Evolutionary conservation across 37 sponge, comb jelly and placozoan species (phyloP).

Genomic region (Dysidea cf. avara): DNA sequence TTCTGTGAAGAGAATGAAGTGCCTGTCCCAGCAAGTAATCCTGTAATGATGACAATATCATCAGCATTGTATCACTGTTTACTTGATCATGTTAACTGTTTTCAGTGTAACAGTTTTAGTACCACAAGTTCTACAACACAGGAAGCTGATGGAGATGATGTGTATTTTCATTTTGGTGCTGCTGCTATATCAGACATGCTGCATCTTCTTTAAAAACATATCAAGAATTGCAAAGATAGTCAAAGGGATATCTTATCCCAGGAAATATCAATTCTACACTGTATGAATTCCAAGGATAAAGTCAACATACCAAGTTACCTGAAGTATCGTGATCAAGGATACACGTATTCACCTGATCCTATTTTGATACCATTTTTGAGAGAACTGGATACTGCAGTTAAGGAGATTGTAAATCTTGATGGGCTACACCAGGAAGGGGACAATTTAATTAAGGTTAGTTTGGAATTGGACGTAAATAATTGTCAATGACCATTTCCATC

Average conservation of each 20-base stretch:
- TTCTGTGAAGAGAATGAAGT: neutral
- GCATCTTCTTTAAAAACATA: neutral
- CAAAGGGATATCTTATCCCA: slow-evolving; percentile 2
- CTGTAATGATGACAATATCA: slow-evolving; percentile 10
- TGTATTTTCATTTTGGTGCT: slow-evolving; percentile 18
- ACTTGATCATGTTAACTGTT: neutral
- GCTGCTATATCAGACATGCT: slow-evolving; percentile 18
- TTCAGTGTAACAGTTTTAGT: too few species aligned
- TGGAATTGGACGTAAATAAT: too few species aligned
- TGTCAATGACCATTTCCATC: too few species aligned
- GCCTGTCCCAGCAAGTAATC: neutral
- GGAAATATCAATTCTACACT: slow-evolving; percentile 11
- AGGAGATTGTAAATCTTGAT: neutral
- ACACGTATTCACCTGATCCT: slow-evolving; percentile 20
- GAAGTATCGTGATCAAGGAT: slow-evolving; percentile 15
- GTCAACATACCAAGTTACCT: slow-evolving; percentile 7
- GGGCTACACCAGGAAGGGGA: neutral
- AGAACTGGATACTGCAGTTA: slow-evolving; percentile 5
- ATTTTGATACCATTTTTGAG: slow-evolving; percentile 11
- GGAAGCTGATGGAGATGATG: neutral
- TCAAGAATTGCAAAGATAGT: neutral
- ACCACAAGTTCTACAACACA: neutral
- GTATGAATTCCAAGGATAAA: slow-evolving; percentile 12
- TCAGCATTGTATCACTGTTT: slow-evolving; percentile 7
- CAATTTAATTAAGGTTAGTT: neutral